Evolutionary conservation across 2,113 vertebrate genomes (phyloP), one percentile per base, ranked within the genome.

Genomic region (Aix galericulata): DNA sequence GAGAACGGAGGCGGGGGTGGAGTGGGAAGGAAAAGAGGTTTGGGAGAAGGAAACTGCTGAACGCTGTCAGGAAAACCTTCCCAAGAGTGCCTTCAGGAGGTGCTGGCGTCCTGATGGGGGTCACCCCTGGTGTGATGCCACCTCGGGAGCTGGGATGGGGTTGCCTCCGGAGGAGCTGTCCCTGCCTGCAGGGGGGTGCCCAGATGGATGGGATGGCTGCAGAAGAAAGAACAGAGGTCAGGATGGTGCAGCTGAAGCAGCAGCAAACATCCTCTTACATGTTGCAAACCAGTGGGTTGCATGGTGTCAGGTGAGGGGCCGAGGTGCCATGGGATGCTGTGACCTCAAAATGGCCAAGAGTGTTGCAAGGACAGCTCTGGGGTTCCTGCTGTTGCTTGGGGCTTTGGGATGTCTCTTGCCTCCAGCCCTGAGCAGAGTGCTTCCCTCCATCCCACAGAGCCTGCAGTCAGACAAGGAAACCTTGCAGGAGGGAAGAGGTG

Each of bases 401-500:
- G 27, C 4, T 88, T 93, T 75, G 29, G 48, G 23, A 8, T 42
- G 42, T 13, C 34, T 95, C 75, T 68, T 56, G 9, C 50, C 22
- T 9, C 18, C 58, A 72, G 66, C 42, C 25, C 93, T 83, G 52
- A 67, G 56, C 38, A 62, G 48, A 81, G 52, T 67, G n/a, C 34
- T 69, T 44, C 26, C 96, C 62, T 97, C 59, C 59, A 59, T 71
- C 93, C 56, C 64, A 13, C 95, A 99, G 99, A 99, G 98, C 60
- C 98, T 99, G 17, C 99, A 99, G 97, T 99, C 98, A 1, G 99
- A 99, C 94, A 99, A 99, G 93, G 99, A 99, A 93, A 98, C 98
- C 59, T 97, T 99, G 96, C 98, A 99, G 76, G 99, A 99, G 91
- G 99, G 98, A 59, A 98, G 98, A 87, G 98, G 98, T 9, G 94